Evolutionary conservation across 2,888 invertebrate species (phyloP).

Genomic region (Gymnocheta viridis): DNA sequence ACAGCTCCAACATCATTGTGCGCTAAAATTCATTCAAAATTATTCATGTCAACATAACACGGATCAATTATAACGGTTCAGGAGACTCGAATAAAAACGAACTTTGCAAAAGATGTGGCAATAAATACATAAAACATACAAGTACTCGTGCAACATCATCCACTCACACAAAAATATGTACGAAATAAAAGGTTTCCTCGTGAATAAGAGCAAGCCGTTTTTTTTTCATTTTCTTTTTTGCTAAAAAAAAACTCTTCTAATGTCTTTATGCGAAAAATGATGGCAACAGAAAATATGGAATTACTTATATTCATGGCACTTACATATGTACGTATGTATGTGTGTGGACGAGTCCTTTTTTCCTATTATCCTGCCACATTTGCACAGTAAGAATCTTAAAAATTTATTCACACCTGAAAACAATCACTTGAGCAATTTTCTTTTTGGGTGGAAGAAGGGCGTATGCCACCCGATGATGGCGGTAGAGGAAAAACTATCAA

Average conservation of each 20-base stretch:
- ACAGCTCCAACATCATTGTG: slow-evolving; percentile 39
- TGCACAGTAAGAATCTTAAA: slow-evolving; percentile 78
- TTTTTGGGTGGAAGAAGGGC: slow-evolving; percentile 46
- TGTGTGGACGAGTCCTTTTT: slow-evolving; percentile 52
- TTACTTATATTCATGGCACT: slow-evolving; percentile 36
- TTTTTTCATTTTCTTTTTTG: too few species aligned
- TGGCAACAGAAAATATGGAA: slow-evolving; percentile 49
- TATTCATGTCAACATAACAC: slow-evolving; percentile 82
- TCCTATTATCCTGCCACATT: slow-evolving; percentile 74
- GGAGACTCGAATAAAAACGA: slow-evolving; percentile 76
- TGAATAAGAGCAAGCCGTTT: slow-evolving; percentile 42
- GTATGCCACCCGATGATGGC: not conserved
- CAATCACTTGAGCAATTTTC: slow-evolving; percentile 74
- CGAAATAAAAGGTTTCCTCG: slow-evolving; percentile 31
- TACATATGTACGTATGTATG: not conserved
- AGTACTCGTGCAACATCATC: not conserved
- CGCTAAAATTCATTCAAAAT: slow-evolving; percentile 78
- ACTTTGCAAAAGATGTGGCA: slow-evolving; percentile 38
- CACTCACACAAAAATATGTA: not conserved
- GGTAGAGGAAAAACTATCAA: not conserved
- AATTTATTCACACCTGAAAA: slow-evolving; percentile 82
- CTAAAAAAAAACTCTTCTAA: slow-evolving; percentile 33
- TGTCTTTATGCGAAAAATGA: slow-evolving; percentile 28
- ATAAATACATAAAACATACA: slow-evolving; percentile 17
- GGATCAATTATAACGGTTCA: slow-evolving; percentile 83